Percentiles rank a stretch among this genome's conserved stretches.
phyloP scores from a whole-genome alignment of 2,113 vertebrate genomes.

The Cavia aperea region DNA sequence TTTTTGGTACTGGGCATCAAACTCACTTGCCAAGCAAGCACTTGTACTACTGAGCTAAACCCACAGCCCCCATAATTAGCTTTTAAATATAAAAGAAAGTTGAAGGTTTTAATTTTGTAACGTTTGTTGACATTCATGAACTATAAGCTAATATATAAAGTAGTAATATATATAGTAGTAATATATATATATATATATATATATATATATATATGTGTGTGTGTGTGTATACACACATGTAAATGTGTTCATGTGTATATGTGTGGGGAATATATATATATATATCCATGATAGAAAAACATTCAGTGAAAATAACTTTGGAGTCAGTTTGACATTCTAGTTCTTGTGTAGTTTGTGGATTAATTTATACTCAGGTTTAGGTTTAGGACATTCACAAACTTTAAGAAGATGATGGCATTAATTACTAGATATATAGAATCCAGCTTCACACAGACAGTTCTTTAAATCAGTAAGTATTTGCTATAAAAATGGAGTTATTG shows the following conservation, averaged over 20 bases:
- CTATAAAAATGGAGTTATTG: slow-evolving; percentile 34
- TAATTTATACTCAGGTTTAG: not conserved
- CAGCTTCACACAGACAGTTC: not conserved
- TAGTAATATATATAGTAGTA: not conserved
- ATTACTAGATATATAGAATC: not conserved
- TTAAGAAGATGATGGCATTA: not conserved
- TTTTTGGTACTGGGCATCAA: no score
- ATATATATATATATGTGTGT: no score
- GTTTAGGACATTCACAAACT: not conserved
- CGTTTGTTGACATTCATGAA: not conserved
- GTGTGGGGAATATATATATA: not conserved
- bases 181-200: no score
- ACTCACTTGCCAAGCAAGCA: no score
- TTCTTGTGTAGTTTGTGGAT: not conserved
- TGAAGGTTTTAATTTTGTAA: not conserved
- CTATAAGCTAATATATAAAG: not conserved
- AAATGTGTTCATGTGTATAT: no score
- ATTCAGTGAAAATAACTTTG: not conserved
- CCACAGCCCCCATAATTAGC: no score
- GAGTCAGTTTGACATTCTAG: not conserved
- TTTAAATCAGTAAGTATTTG: slow-evolving; percentile 14
- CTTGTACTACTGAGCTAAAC: no score
- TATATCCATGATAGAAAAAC: not conserved
- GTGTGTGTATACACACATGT: no score
- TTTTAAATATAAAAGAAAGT: slow-evolving; percentile 9